These are phyloP conservation scores for Takifugu flavidus DNA, from an alignment of 2,113 vertebrate genomes.

Conservation along the genomic window DNA sequence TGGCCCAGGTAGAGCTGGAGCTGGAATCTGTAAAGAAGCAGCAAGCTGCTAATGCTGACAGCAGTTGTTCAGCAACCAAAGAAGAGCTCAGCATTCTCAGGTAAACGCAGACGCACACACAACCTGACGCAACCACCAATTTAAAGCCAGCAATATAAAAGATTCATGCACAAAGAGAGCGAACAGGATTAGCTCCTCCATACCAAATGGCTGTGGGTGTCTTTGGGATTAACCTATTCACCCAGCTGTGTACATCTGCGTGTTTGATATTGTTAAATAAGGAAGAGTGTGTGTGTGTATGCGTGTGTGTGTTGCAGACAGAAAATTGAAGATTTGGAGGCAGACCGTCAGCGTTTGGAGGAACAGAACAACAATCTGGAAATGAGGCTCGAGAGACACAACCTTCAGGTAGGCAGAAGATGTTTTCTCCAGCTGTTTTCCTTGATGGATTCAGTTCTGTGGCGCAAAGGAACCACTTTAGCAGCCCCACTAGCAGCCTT, in stretches of 20 bases:
- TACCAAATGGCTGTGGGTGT: too few relatives aligned
- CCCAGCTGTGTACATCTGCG: constrained; percentile 2
- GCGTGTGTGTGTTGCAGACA: constrained; percentile 68
- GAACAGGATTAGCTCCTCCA: not conserved
- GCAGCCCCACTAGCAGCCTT: constrained; percentile 50
- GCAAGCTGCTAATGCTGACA: constrained; percentile 52
- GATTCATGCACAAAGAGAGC: not conserved
- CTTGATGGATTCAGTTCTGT: constrained; percentile 52
- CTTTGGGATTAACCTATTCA: constrained; percentile 7
- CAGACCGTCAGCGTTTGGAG: constrained; percentile 81
- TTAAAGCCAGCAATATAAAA: constrained; percentile 2
- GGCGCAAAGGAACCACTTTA: constrained; percentile 64
- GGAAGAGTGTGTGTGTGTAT: constrained; percentile 3
- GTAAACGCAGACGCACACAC: constrained; percentile 33
- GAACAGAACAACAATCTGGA: constrained; percentile 84
- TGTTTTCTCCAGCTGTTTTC: constrained; percentile 24
- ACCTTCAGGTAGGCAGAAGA: constrained; percentile 79
- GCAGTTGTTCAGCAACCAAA: constrained; percentile 43
- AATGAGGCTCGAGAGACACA: constrained; percentile 84
- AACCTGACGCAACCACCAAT: constrained; percentile 12
- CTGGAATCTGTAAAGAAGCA: constrained; percentile 69
- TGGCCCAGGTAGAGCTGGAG: constrained; percentile 67
- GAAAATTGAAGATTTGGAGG: constrained; percentile 92
- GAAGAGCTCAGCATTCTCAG: constrained; percentile 73
- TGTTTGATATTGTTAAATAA: constrained; percentile 2